Percentiles rank a stretch among this genome's conserved stretches.
phyloP scores from a whole-genome alignment of 2,888 invertebrate genomes.

The Aelia acuminata region DNA sequence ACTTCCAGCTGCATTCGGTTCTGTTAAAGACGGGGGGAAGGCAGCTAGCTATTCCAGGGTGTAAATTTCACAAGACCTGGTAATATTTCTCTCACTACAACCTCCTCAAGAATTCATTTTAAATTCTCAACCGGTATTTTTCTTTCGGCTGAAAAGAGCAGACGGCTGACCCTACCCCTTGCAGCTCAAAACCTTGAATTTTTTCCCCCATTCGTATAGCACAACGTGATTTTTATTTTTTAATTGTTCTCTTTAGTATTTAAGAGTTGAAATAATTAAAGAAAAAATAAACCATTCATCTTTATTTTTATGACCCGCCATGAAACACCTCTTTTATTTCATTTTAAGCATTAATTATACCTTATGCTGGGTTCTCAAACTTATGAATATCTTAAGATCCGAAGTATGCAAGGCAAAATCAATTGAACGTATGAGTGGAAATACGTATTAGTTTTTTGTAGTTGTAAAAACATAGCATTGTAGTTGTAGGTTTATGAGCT shows the following conservation, averaged over 20 bases:
- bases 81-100: conserved; percentile 46
- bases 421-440: no score
- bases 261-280: not conserved
- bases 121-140: conserved; percentile 50
- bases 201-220: not conserved
- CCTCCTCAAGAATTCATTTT: conserved; percentile 45
- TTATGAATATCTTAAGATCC: no score
- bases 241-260: not conserved
- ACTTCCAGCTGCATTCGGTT: conserved; percentile 15
- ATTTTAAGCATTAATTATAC: no score
- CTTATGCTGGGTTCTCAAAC: no score
- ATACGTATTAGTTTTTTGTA: no score
- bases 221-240: not conserved
- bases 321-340: no score
- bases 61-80: conserved; percentile 43
- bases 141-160: conserved; percentile 42
- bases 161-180: not conserved
- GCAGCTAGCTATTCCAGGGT: conserved; percentile 35
- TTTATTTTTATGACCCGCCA: no score
- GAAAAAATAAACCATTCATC: not conserved
- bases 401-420: no score
- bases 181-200: not conserved
- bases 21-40: conserved; percentile 21
- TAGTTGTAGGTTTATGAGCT: no score
- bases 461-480: no score